Conservation (phyloP, 64 coral and sea anemone species). For the Montipora foliosa region DNA sequence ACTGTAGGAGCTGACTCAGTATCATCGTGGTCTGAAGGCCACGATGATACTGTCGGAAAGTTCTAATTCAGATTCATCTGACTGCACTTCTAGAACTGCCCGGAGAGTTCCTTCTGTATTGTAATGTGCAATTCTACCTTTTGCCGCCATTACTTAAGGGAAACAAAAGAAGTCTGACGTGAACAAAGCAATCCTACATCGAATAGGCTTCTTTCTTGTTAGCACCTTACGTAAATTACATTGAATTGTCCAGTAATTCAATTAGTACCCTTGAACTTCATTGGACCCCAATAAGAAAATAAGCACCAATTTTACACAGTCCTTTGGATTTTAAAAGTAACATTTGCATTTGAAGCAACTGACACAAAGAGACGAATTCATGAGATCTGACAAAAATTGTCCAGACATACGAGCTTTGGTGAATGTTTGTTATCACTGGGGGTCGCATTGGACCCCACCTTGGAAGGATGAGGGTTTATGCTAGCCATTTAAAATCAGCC, state of each 20-base stretch:
- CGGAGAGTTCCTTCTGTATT: neutral
- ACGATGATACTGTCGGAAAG: neutral
- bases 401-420: neutral
- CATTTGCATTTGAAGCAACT: neutral
- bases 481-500: no score
- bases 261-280: neutral
- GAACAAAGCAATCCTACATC: neutral
- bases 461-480: neutral
- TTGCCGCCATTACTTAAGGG: neutral
- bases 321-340: neutral
- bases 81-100: neutral
- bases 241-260: neutral
- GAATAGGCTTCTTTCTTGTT: neutral
- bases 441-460: neutral
- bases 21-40: neutral
- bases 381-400: neutral
- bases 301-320: neutral
- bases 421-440: neutral
- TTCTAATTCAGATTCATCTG: neutral
- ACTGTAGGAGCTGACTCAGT: neutral
- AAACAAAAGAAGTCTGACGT: neutral
- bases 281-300: constrained; percentile 1
- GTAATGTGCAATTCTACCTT: neutral
- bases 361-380: neutral
- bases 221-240: neutral